These are phyloP conservation scores for Tauraco erythrolophus DNA, from an alignment of 2,113 vertebrate genomes.

Conservation along the genomic window DNA sequence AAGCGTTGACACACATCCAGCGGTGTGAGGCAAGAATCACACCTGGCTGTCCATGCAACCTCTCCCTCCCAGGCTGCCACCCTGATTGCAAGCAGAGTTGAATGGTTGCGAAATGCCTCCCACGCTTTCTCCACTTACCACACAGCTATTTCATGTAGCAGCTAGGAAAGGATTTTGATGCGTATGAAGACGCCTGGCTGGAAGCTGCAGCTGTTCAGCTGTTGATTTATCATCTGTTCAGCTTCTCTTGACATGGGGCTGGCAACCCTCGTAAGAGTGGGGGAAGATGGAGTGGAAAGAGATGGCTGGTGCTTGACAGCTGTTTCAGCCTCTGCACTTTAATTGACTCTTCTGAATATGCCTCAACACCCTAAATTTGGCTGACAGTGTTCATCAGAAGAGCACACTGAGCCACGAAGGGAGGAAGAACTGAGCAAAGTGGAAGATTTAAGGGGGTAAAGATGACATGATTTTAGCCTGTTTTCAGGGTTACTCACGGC, in stretches of 20 bases:
- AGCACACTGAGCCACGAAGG: not conserved
- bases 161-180: not conserved
- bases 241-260: not conserved
- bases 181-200: not conserved
- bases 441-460: not conserved
- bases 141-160: not conserved
- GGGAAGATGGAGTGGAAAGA: not conserved
- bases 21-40: not conserved
- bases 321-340: conserved; percentile 9
- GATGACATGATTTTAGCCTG: not conserved
- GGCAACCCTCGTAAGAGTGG: not conserved
- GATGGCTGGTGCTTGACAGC: not conserved
- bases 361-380: not conserved
- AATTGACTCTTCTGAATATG: not conserved
- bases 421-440: not conserved
- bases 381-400: not conserved
- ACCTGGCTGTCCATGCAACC: accelerated
- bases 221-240: conserved; percentile 42
- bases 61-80: not conserved
- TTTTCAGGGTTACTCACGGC: not conserved
- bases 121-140: not conserved
- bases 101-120: not conserved
- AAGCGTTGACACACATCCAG: accelerated
- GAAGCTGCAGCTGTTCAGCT: conserved; percentile 59
- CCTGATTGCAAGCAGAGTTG: not conserved